Percentiles rank a stretch among this genome's conserved stretches.
Conservation (phyloP, 2,888 invertebrate genomes). For the Cryptocheilus praepositus region DNA sequence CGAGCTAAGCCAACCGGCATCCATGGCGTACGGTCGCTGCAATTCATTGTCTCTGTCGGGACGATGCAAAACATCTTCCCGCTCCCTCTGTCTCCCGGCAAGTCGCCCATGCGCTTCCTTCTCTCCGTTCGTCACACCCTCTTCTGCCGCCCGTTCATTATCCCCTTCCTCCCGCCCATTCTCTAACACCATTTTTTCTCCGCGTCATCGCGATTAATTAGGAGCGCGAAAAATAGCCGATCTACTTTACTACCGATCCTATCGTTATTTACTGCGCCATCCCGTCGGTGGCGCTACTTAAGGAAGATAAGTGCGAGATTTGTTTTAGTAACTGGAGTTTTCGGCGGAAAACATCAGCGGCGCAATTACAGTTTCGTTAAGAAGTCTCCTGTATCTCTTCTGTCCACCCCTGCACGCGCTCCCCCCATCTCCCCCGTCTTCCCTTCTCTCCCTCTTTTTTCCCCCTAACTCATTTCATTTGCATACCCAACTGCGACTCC, state of each 20-base stretch:
- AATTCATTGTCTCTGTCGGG: conserved; percentile 1
- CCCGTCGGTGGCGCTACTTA: too few species aligned
- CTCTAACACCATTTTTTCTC: neutral
- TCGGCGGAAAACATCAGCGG: too few species aligned
- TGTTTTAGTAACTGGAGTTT: too few species aligned
- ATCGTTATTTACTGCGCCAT: too few species aligned
- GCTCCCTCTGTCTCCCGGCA: neutral
- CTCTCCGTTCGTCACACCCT: too few species aligned
- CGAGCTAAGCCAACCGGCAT: conserved; percentile 18
- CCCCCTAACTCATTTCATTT: conserved; percentile 19
- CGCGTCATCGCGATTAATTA: too few species aligned
- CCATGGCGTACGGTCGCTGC: neutral
- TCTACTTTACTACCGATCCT: too few species aligned
- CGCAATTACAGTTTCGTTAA: too few species aligned
- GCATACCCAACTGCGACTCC: conserved; percentile 17
- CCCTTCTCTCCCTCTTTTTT: neutral
- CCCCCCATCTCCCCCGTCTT: neutral
- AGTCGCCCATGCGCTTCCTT: neutral
- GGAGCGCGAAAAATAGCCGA: too few species aligned
- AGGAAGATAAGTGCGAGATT: too few species aligned
- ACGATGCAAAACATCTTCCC: conserved; percentile 15
- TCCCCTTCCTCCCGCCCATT: neutral
- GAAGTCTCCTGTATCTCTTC: too few species aligned
- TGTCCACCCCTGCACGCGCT: neutral
- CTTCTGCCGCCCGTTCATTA: neutral